phyloP scores from a whole-genome alignment of 2,888 invertebrate genomes.

The Cordylochernes scorpioides region DNA sequence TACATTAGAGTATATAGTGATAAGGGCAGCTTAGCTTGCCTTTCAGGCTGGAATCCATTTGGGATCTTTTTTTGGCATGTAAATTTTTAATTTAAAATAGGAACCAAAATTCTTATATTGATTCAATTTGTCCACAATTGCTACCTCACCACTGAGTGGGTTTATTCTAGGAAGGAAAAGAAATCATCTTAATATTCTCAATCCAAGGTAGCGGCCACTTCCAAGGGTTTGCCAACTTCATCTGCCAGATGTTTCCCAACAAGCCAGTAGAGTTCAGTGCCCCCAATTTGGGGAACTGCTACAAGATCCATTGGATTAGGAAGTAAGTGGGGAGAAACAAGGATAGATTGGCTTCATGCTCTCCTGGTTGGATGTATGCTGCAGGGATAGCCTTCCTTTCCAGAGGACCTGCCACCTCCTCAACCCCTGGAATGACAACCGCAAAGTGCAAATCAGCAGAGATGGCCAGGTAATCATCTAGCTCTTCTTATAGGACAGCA shows the following conservation, averaged over 20 bases:
- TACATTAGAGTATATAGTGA: too few species aligned
- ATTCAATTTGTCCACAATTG: too few species aligned
- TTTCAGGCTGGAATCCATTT: too few species aligned
- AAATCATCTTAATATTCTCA: conserved; percentile 28
- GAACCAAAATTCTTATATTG: too few species aligned
- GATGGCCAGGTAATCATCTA: conserved; percentile 30
- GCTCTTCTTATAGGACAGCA: too few species aligned
- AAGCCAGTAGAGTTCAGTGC: conserved; percentile 20
- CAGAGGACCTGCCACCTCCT: conserved; percentile 28
- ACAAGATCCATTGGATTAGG: conserved; percentile 26
- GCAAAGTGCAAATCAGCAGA: conserved; percentile 29
- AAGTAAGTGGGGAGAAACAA: conserved; percentile 16
- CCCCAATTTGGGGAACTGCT: conserved; percentile 20
- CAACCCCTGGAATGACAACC: conserved; percentile 31
- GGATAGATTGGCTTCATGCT: neutral
- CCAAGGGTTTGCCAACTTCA: conserved; percentile 26
- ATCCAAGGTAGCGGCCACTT: conserved; percentile 29
- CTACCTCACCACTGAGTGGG: too few species aligned
- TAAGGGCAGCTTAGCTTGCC: too few species aligned
- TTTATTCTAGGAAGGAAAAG: conserved; percentile 20
- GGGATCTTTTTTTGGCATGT: too few species aligned
- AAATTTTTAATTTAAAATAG: too few species aligned
- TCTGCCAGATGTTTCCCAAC: conserved; percentile 18
- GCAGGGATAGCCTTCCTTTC: conserved; percentile 25
- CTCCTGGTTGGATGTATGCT: neutral